A percentile compares a stretch with the other conserved stretches of the same genome.
Conservation (phyloP, 2,797 vertebrate genomes). For the Dendrocincla tyrannina region DNA sequence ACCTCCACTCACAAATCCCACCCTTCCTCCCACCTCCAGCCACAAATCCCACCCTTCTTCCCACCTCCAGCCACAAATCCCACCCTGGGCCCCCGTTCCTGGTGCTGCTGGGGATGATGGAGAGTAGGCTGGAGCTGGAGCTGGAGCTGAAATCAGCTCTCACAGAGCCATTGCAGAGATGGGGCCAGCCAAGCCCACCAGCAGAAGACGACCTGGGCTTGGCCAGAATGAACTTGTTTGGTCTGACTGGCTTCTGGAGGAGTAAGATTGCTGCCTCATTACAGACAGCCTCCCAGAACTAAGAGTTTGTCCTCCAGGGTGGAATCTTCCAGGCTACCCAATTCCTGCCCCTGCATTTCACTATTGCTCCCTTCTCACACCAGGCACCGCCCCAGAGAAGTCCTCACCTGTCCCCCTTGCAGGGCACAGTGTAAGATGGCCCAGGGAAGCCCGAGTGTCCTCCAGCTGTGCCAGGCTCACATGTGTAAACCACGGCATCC, state of each 20-base stretch:
- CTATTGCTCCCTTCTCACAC: not conserved
- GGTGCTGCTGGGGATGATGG: fast-evolving
- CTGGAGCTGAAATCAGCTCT: not conserved
- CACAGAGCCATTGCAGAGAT: not conserved
- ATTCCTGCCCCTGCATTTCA: not conserved
- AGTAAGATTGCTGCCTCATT: not conserved
- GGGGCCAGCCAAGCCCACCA: not conserved
- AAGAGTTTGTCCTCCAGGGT: not conserved
- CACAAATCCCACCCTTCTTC: not conserved
- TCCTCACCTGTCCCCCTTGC: not conserved
- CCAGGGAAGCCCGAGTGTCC: not conserved
- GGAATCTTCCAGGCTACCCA: not conserved
- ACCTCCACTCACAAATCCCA: not conserved
- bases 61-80: not conserved
- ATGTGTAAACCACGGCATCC: conserved; percentile 79
- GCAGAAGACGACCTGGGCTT: not conserved
- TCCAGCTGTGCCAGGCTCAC: conserved; percentile 29
- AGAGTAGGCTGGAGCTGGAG: not conserved
- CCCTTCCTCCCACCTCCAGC: no score
- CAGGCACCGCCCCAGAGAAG: not conserved
- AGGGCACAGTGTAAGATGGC: not conserved
- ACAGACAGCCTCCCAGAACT: not conserved
- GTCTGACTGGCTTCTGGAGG: not conserved
- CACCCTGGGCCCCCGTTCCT: not conserved
- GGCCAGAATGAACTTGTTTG: not conserved